phyloP scores from a whole-genome alignment of 2,113 vertebrate species.

The Pachyramphus minor region DNA sequence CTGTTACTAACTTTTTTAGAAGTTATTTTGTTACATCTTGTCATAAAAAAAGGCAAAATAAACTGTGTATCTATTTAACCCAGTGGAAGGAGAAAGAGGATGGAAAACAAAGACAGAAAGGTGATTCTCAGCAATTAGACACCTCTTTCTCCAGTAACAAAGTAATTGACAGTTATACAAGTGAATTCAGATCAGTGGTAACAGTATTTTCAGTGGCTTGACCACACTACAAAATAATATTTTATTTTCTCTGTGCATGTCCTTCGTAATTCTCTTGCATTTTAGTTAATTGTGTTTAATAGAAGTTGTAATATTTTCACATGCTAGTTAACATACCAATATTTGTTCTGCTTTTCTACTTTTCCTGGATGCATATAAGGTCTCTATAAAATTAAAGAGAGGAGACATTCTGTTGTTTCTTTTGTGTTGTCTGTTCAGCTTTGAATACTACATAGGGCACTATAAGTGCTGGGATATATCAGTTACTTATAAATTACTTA shows the following conservation, averaged over 20 bases:
- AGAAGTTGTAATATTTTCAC: background rate
- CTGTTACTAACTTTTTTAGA: background rate
- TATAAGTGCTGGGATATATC: background rate
- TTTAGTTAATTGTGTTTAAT: background rate
- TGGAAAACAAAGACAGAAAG: background rate
- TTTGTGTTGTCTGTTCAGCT: background rate
- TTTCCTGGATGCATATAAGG: background rate
- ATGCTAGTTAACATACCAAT: background rate
- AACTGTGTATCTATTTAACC: background rate
- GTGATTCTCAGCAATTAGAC: conserved; percentile 24
- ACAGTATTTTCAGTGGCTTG: background rate
- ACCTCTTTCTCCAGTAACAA: conserved; percentile 13
- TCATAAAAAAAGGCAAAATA: background rate
- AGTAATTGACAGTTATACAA: background rate
- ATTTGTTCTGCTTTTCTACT: background rate
- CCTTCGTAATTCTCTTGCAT: background rate
- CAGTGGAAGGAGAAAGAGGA: background rate
- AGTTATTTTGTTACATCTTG: background rate
- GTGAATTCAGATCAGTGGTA: background rate
- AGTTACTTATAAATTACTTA: conserved; percentile 40
- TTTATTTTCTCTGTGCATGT: background rate
- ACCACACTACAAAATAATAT: background rate
- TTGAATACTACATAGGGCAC: background rate
- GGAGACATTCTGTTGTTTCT: background rate
- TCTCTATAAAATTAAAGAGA: background rate